A percentile compares a stretch with the other conserved stretches of the same genome.
These are phyloP conservation scores for Cloeon dipterum DNA, from an alignment of 2,888 invertebrate genomes.

Conservation along the genomic window DNA sequence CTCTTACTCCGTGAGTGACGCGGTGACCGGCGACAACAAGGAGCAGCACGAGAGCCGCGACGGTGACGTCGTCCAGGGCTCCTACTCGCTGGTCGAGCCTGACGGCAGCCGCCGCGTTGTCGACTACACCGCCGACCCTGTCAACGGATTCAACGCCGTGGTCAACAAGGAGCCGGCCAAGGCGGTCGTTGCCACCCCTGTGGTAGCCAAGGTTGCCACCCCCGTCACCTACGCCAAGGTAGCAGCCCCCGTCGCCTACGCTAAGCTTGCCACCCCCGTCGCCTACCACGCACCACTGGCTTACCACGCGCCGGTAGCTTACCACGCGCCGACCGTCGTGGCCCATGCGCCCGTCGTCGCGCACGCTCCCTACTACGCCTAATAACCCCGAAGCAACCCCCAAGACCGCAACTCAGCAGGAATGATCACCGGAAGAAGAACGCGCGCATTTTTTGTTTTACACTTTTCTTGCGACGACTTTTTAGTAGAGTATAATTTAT, in stretches of 20 bases:
- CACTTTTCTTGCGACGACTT: too few species aligned
- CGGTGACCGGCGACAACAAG: conserved; percentile 6
- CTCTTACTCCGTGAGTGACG: conserved; percentile 5
- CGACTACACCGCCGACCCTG: conserved; percentile 6
- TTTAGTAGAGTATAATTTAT: too few species aligned
- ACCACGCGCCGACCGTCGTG: background rate
- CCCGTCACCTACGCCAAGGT: conserved; percentile 2
- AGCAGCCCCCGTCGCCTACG: background rate
- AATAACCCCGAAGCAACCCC: too few species aligned
- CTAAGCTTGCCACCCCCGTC: conserved; percentile 1
- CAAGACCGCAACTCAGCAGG: too few species aligned
- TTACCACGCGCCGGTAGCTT: background rate
- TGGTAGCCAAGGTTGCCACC: background rate
- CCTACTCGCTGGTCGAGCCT: conserved; percentile 4
- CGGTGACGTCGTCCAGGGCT: conserved; percentile 5
- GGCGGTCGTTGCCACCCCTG: background rate
- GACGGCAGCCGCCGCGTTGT: conserved; percentile 5
- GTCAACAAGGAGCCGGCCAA: conserved; percentile 4
- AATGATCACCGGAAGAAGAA: too few species aligned
- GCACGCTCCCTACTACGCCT: too few species aligned
- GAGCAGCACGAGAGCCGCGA: conserved; percentile 4
- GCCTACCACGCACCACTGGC: conserved; percentile 2
- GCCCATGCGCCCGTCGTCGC: too few species aligned
- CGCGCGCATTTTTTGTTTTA: too few species aligned
- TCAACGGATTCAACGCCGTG: conserved; percentile 6